These are phyloP conservation scores for Mechanitis messenoides DNA, from an alignment of 2,888 invertebrate species.

Conservation along the genomic window DNA sequence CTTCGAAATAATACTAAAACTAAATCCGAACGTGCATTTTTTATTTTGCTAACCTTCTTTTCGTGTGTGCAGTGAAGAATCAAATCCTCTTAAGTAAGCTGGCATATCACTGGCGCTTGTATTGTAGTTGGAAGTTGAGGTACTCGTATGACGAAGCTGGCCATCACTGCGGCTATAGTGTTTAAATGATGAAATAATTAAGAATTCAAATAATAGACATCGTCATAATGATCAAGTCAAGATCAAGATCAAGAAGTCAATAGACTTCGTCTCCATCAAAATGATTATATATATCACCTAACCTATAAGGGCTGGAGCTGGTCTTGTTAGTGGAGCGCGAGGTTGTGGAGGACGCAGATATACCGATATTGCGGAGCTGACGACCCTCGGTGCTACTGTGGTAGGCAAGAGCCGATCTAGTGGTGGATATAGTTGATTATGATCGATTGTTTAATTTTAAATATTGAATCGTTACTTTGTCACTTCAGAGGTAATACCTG, in stretches of 20 bases:
- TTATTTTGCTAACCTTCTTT: conserved; percentile 60
- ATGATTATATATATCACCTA: conserved; percentile 16
- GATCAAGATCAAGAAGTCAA: too few relatives aligned
- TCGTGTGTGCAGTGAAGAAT: conserved; percentile 72
- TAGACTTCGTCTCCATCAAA: too few relatives aligned
- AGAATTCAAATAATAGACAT: background rate
- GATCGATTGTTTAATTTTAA: background rate
- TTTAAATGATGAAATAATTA: background rate
- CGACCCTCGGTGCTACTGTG: conserved; percentile 77
- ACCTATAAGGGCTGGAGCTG: conserved; percentile 93
- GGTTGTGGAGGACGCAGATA: conserved; percentile 96
- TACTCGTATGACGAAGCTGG: conserved; percentile 88
- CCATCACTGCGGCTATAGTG: conserved; percentile 81
- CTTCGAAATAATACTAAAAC: too few relatives aligned
- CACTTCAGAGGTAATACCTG: conserved; percentile 43
- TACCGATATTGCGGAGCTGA: conserved; percentile 85
- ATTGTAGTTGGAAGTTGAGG: conserved; percentile 92
- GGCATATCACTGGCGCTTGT: conserved; percentile 85
- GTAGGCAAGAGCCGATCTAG: conserved; percentile 87
- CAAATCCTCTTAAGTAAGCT: conserved; percentile 81
- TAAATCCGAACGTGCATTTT: background rate
- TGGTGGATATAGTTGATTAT: conserved; percentile 17
- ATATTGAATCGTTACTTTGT: background rate
- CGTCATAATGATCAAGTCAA: background rate
- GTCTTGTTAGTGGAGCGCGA: conserved; percentile 96